Base-by-base conservation (phyloP, 2,797 vertebrate species). In the Loris lydekkerianus region DNA sequence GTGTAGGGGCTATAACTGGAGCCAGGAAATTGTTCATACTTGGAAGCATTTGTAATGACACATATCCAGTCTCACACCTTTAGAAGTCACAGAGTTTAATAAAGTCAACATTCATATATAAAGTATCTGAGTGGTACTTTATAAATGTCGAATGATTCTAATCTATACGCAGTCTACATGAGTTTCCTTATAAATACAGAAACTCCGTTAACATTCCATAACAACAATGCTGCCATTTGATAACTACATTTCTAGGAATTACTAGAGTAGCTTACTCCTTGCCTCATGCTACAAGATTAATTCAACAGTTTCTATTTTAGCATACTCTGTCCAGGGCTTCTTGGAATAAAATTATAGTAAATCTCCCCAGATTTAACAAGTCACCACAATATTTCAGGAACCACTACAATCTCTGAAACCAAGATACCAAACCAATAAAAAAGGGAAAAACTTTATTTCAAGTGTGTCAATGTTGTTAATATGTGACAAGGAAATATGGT, bases 371-470 rank as follows among this genome's bases (percentile, higher is more conserved):
- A 49, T 10, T 81, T 43, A 73, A 70, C n/a, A 85, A 85, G 20
- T 60, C 18, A 78, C 82, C 31, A 60, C 77, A 61, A 89, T 58
- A 91, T 78, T 89, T 95, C 25, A 93, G 77, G 8, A 95, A 94
- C 29, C 6, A 37, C 1, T 37, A 17, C 10, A 58, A 58, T 53
- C 34, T 58, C 14, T 25, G 78, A 89, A 89, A 75, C 56, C 8
- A 91, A 89, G n/a, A 85, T 73, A 61, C 37, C 27, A 87, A 43
- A 84, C 18, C 53, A n/a, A 49, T 46, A 77, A 83, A 7, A 25
- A 1, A 31, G n/a, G 6, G 15, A 67, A n/a, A 63, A 63, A 13
- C 23, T 63, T 93, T 4, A 63, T 49, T 91, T 92, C 69, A 75
- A 85, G 2, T 34, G 25, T 56, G 18, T 15, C 82, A 65, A n/a